These are phyloP conservation scores for Mola mola DNA, from an alignment of 2,113 vertebrate genomes.

Conservation along the genomic window DNA sequence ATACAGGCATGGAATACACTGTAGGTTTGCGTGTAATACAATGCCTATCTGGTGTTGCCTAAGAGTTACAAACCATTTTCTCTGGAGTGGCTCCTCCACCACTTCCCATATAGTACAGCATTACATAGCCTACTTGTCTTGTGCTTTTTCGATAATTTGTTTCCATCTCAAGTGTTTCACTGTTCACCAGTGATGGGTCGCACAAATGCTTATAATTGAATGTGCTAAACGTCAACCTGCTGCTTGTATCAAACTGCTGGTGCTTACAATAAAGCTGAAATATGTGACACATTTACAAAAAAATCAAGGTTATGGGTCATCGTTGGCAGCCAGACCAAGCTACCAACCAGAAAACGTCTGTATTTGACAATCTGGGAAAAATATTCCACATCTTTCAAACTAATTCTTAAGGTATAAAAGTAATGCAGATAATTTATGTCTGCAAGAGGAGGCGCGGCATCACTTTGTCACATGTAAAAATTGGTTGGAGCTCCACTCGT, in stretches of 20 bases:
- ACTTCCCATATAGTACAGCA: not conserved
- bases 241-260: slow-evolving; percentile 14
- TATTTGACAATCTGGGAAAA: no score
- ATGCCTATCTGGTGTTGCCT: not conserved
- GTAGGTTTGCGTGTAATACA: not conserved
- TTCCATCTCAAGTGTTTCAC: slow-evolving; percentile 8
- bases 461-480: no score
- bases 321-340: no score
- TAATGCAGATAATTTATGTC: no score
- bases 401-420: no score
- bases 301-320: no score
- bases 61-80: slow-evolving; percentile 26
- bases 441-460: no score
- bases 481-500: no score
- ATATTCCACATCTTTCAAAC: no score
- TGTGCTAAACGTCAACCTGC: slow-evolving; percentile 29
- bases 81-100: slow-evolving; percentile 12
- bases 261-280: slow-evolving; percentile 6
- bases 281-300: no score
- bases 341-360: no score
- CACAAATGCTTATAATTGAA: slow-evolving; percentile 8
- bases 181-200: slow-evolving; percentile 6
- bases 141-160: slow-evolving; percentile 20
- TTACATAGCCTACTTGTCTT: slow-evolving; percentile 12
- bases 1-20: no score